Evolutionary conservation across 2,113 vertebrate genomes (phyloP).

Genomic region (Stegastes partitus): DNA sequence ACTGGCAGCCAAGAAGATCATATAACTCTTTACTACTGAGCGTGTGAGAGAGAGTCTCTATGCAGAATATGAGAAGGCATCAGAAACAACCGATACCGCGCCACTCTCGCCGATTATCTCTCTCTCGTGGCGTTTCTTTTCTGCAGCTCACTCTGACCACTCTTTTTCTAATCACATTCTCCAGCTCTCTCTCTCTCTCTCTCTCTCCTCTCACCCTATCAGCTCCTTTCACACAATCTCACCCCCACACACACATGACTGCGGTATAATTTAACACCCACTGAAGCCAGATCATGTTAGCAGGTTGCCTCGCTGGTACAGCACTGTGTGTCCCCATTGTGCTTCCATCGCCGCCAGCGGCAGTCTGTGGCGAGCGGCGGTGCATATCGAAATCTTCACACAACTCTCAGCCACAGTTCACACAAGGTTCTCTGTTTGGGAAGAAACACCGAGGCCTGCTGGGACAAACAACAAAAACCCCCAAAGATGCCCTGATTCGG

Average conservation of each 20-base stretch:
- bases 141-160: neutral
- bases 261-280: conserved; percentile 26
- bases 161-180: neutral
- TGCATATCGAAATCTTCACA: neutral
- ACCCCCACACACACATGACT: neutral
- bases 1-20: conserved; percentile 7
- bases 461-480: neutral
- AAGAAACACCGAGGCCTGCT: neutral
- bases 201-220: neutral
- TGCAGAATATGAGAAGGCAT: conserved; percentile 11
- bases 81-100: conserved; percentile 23
- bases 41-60: neutral
- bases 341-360: neutral
- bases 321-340: neutral
- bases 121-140: neutral
- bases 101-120: neutral
- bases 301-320: conserved; percentile 2
- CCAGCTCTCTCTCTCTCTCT: neutral
- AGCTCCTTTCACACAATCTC: conserved; percentile 17
- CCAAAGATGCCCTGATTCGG: too few relatives aligned
- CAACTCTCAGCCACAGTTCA: conserved; percentile 1
- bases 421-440: neutral
- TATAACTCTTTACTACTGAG: neutral
- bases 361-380: neutral
- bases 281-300: conserved; percentile 17